Percentiles rank a stretch among this genome's conserved stretches.
Conservation (phyloP, 2,888 invertebrate genomes). For the Cephus sareptanus region DNA sequence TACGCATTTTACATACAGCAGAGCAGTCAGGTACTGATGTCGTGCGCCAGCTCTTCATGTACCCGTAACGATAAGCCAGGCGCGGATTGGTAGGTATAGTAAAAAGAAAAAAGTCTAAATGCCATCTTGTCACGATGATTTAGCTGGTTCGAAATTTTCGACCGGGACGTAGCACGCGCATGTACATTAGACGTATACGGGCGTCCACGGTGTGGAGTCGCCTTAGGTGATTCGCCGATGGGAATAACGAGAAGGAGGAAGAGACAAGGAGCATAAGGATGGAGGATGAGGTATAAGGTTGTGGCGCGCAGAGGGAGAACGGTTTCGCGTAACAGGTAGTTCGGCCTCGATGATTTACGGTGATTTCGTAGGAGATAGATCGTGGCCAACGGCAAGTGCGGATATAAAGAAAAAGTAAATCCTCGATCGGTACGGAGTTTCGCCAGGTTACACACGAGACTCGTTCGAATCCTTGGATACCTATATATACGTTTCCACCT, state of each 20-base stretch:
- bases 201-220: not conserved
- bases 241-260: not conserved
- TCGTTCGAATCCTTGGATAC: not conserved
- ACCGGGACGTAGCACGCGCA: not conserved
- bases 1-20: not conserved
- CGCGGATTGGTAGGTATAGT: not conserved
- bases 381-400: not conserved
- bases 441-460: not conserved
- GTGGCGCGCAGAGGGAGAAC: not conserved
- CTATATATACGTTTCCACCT: not conserved
- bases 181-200: not conserved
- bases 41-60: not conserved
- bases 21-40: not conserved
- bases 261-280: not conserved
- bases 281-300: not conserved
- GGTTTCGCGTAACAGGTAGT: not conserved
- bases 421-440: not conserved
- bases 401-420: not conserved
- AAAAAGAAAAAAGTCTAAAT: not conserved
- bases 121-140: not conserved
- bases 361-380: not conserved
- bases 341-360: not conserved
- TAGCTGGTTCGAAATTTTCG: not conserved
- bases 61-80: not conserved
- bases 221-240: not conserved